These are phyloP conservation scores for Otocyon megalotis DNA, from an alignment of 2,113 vertebrate species.

Conservation along the genomic window DNA sequence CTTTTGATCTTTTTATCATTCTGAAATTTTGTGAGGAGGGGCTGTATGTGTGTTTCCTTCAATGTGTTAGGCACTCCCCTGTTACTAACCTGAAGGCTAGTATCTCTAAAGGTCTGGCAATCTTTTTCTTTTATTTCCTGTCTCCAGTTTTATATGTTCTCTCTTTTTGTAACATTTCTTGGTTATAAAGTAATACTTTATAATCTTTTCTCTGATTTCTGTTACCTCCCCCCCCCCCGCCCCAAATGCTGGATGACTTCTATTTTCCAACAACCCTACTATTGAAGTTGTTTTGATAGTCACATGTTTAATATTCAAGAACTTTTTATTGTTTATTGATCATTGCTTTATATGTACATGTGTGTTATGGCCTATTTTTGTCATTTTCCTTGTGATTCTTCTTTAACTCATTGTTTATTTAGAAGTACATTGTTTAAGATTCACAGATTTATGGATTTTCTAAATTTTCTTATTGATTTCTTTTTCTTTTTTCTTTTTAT, in stretches of 20 bases:
- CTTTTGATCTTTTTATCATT: neutral
- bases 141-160: neutral
- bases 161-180: neutral
- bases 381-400: neutral
- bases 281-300: neutral
- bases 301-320: neutral
- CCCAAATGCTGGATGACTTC: neutral
- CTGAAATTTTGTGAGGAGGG: neutral
- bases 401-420: neutral
- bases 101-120: neutral
- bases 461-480: neutral
- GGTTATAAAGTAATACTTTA: neutral
- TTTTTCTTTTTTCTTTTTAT: too few species aligned
- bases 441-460: neutral
- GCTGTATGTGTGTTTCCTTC: neutral
- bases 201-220: conserved; percentile 10
- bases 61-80: neutral
- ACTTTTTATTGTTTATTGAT: neutral
- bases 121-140: neutral
- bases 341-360: neutral
- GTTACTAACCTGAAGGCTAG: neutral
- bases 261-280: neutral
- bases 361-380: neutral
- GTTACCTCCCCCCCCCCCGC: neutral
- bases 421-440: neutral